Base-by-base conservation (phyloP, 2,113 vertebrate species). In the Datnioides undecimradiatus region DNA sequence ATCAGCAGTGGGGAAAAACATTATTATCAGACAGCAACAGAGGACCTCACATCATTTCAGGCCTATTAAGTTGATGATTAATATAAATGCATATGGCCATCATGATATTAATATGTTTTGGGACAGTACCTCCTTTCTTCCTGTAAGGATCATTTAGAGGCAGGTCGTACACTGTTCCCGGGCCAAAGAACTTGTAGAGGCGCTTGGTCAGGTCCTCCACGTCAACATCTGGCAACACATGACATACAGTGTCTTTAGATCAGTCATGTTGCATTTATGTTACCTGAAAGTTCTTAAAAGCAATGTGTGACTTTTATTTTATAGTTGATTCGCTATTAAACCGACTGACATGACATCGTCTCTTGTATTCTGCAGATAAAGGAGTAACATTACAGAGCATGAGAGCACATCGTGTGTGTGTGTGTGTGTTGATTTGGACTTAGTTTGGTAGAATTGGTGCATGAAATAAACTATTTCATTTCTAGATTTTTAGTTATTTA, bases 101-200 rank as follows among this genome's bases (percentile, higher is more conserved):
- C 2, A 36, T 10, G 0, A 1, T 23, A 46, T 34, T n/a, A 33
- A 40, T 45, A 27, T 69, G 52, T 33, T 51, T 45, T 63, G 34
- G 23, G 19, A 54, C 46, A 40, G 10, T 82, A 94, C 94, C 93
- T 90, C 77, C 93, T 89, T 87, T 91, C 63, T 87, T 57, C 65
- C 88, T 87, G 90, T 94, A 91, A 0, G 92, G 92, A 60, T 94
- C 86, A 31, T 95, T 95, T 63, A 95, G 76, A 10, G 93, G 92
- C 64, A 93, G 86, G 43, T 95, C 92, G 43, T 93, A 94, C 57
- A 88, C 92, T 0, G 91, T 93, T 3, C 88, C 92, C 0, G 80
- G 80, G 12, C 92, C 94, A 64, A 93, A 94, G 81, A 94, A 92
- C 69, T 83, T 77, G 73, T 92, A 93, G 63, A 76, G 65, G 45